Evolutionary conservation across 2,797 vertebrate species (phyloP).

Genomic region (Sebastes umbrosus): DNA sequence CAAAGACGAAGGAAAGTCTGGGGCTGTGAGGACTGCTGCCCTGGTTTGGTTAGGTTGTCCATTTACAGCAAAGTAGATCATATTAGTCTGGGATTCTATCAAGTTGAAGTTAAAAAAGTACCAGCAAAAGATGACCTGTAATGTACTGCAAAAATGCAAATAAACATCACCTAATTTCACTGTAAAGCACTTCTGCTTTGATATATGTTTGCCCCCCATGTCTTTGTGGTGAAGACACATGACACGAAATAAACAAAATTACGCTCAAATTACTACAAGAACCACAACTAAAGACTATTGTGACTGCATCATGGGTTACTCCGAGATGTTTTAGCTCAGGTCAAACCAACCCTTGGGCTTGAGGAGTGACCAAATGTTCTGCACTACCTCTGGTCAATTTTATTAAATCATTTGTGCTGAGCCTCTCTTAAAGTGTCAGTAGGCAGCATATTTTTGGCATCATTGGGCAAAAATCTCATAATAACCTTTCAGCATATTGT

Average conservation of each 20-base stretch:
- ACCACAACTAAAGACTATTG: constrained; percentile 1
- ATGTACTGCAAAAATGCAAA: neutral
- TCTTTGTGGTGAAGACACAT: constrained; percentile 17
- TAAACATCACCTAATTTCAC: constrained; percentile 9
- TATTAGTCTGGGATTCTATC: neutral
- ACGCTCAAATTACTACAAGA: constrained; percentile 47
- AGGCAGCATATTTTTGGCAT: no score
- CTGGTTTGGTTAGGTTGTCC: neutral
- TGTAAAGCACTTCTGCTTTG: neutral
- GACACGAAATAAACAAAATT: constrained; percentile 36
- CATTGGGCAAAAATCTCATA: no score
- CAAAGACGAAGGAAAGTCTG: neutral
- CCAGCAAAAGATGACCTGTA: neutral
- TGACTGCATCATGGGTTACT: constrained; percentile 27
- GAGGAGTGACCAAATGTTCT: constrained; percentile 4
- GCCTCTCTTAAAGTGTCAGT: neutral
- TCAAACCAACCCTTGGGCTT: constrained; percentile 17
- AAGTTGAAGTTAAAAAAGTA: neutral
- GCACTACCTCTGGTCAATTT: constrained; percentile 8
- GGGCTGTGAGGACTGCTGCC: neutral
- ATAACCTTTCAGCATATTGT: no score
- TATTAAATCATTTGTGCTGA: neutral
- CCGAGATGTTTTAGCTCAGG: constrained; percentile 28
- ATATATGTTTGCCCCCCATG: constrained; percentile 22
- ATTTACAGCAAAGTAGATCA: neutral